These are phyloP conservation scores for Sigmodon hispidus DNA, from an alignment of 2,113 vertebrate genomes.

Conservation along the genomic window DNA sequence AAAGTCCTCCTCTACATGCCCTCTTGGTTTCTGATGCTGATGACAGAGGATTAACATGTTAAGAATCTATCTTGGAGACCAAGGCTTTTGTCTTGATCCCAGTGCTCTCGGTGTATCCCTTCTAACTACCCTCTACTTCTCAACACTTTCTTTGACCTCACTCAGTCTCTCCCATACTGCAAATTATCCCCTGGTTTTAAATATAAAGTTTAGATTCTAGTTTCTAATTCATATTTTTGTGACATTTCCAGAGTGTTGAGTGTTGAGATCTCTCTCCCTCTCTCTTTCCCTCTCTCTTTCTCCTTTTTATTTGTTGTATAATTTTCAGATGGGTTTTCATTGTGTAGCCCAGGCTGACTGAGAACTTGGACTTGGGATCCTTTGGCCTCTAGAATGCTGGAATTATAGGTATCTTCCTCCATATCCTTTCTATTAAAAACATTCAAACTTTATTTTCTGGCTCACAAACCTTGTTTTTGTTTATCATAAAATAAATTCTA, in stretches of 20 bases:
- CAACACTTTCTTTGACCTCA: neutral
- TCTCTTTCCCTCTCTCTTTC: neutral
- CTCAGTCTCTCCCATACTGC: neutral
- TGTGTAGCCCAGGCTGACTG: neutral
- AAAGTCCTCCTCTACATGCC: neutral
- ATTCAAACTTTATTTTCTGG: neutral
- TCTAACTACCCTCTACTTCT: neutral
- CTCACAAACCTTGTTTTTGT: neutral
- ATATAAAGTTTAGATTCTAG: neutral
- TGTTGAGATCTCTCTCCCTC: neutral
- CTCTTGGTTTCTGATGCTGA: neutral
- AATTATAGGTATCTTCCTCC: neutral
- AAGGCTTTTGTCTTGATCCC: neutral
- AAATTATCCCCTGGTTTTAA: neutral
- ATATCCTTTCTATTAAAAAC: neutral
- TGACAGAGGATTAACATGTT: neutral
- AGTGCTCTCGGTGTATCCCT: neutral
- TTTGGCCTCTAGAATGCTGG: neutral
- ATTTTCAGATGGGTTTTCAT: neutral
- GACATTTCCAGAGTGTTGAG: neutral
- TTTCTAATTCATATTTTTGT: neutral
- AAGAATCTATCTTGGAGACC: neutral
- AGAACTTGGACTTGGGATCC: neutral
- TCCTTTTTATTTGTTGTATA: neutral
- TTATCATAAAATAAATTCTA: neutral